phyloP scores from a whole-genome alignment of 1,140 invertebrate genomes.

The Neodiprion virginianus region DNA sequence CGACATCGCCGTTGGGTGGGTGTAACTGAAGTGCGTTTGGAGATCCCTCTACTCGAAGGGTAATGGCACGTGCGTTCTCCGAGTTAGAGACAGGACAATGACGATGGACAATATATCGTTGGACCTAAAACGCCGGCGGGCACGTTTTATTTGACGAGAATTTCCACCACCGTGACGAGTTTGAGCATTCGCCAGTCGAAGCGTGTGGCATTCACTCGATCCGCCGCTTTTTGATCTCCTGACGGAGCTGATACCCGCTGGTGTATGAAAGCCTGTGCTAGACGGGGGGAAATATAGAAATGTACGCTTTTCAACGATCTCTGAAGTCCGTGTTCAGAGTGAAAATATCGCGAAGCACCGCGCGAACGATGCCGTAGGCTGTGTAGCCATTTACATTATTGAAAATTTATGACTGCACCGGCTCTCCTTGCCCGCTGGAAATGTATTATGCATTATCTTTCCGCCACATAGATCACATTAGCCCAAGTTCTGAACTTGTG shows the following conservation, averaged over 20 bases:
- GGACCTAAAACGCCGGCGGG: neutral
- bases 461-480: constrained; percentile 58
- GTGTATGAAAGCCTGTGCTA: neutral
- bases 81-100: neutral
- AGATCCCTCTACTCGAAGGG: constrained; percentile 15
- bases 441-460: constrained; percentile 60
- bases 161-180: constrained; percentile 10
- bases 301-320: neutral
- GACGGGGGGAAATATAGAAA: neutral
- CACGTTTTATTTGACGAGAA: neutral
- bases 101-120: neutral
- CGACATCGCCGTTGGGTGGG: constrained; percentile 22
- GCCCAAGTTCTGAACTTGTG: constrained; percentile 42
- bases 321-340: neutral
- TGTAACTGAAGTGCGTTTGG: neutral
- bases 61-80: constrained; percentile 27
- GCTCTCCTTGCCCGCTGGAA: constrained; percentile 41
- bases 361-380: neutral
- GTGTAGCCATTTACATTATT: constrained; percentile 54
- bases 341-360: constrained; percentile 3
- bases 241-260: neutral
- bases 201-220: neutral
- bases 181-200: constrained; percentile 10
- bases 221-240: neutral
- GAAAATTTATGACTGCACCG: constrained; percentile 55